Base-by-base conservation (phyloP, 1,140 invertebrate species). In the Papilio polyxenes region DNA sequence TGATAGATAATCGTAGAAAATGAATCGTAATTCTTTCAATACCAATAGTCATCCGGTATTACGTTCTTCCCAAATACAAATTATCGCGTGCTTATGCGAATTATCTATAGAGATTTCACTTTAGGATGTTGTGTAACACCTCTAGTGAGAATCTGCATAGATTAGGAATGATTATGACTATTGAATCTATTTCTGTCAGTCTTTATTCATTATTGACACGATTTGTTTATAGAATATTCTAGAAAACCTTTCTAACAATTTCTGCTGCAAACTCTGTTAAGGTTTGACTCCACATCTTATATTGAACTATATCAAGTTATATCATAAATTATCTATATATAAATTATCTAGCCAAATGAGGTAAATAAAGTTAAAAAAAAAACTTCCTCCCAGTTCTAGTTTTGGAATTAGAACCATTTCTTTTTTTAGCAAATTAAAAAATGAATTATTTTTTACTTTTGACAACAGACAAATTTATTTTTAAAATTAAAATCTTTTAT, bases 61-160 rank as follows among this genome's bases (percentile, higher is more conserved):
- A 77, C 75, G 75, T 77, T 72, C 65, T 13, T 72, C 65, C 37
- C 65, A 72, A 72, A 72, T 72, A 72, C 65, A 40, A 72, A 53
- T 77, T 51, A 77, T 86, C 81, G 87, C 84, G 87, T 88, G 87
- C 78, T 76, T 80, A 84, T 83, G 82, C 81, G 80, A 85, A 87
- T 87, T 86, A 87, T 82, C 85, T 83, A 80, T 51, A 49, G 69
- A 69, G 83, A 82, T 88, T 88, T 88, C 87, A 88, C 87, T 88
- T 88, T 87, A 83, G 81, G 80, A 76, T 40, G 65, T 88, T 88
- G 79, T 78, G 82, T 83, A 88, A 88, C 82, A 51, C 20, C 75
- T 40, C 75, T 31, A 81, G 83, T 77, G 65, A 78, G 80, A 82
- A 62, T 76, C 65, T 72, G 81, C 59, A 72, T 53, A 51, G 13